phyloP scores from a whole-genome alignment of 2,888 invertebrate species.

The Andrena flavipes region DNA sequence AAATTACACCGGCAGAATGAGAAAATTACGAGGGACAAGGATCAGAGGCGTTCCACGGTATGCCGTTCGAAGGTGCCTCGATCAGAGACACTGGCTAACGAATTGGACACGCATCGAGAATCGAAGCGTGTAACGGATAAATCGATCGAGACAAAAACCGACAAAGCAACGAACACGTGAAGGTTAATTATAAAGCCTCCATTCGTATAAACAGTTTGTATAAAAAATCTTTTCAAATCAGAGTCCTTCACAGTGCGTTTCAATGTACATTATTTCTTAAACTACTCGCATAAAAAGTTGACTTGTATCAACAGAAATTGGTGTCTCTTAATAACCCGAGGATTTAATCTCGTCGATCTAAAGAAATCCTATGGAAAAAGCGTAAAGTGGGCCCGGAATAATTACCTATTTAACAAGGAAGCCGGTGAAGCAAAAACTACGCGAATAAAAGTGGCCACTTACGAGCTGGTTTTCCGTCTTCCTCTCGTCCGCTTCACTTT shows the following conservation, averaged over 20 bases:
- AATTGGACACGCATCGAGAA: neutral
- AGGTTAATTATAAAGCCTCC: neutral
- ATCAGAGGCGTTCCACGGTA: neutral
- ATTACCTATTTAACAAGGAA: neutral
- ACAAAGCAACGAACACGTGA: slow-evolving; percentile 40
- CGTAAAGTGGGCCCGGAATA: neutral
- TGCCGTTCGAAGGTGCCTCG: neutral
- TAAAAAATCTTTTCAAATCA: neutral
- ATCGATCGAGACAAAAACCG: slow-evolving; percentile 34
- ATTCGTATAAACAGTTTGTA: neutral
- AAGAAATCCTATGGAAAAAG: neutral
- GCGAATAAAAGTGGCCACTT: slow-evolving; percentile 34
- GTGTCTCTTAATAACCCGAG: neutral
- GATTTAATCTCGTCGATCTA: neutral
- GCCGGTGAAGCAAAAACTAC: neutral
- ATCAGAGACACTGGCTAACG: neutral
- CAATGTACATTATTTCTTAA: neutral
- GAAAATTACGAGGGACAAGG: neutral
- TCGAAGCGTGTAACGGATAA: slow-evolving; percentile 26
- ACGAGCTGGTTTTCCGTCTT: slow-evolving; percentile 17
- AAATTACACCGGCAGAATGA: slow-evolving; percentile 1
- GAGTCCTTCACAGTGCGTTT: neutral
- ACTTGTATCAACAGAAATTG: neutral
- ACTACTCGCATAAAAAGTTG: neutral
- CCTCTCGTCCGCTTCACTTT: slow-evolving; percentile 26